Evolutionary conservation across 2,888 invertebrate genomes (phyloP).

Genomic region (Sarcophaga caerulescens): DNA sequence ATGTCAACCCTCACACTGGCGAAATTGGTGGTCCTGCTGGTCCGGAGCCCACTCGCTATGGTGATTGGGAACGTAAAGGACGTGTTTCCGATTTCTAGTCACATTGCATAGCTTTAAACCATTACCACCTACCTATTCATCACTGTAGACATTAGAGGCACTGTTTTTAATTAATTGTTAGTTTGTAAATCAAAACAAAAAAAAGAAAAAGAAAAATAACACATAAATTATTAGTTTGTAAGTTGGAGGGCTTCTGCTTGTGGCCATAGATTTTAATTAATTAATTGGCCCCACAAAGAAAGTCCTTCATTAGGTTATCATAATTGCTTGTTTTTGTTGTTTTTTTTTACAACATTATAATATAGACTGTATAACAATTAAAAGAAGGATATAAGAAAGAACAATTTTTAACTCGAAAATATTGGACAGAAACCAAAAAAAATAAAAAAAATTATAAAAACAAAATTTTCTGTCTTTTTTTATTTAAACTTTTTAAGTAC

Average conservation of each 20-base stretch:
- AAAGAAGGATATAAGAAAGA: background rate
- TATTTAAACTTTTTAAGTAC: background rate
- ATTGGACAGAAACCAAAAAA: conserved; percentile 6
- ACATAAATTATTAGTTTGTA: conserved; percentile 49
- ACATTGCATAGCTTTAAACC: conserved; percentile 16
- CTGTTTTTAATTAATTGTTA: conserved; percentile 51
- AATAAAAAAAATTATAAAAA: conserved; percentile 21
- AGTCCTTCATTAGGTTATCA: conserved; percentile 52
- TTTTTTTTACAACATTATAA: conserved; percentile 56
- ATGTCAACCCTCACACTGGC: conserved; percentile 95
- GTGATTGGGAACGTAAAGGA: conserved; percentile 99
- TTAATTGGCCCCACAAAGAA: background rate
- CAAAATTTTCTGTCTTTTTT: background rate
- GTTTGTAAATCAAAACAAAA: conserved; percentile 36
- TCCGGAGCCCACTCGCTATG: conserved; percentile 99
- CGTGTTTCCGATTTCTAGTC: conserved; percentile 95
- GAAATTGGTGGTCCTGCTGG: conserved; percentile 97
- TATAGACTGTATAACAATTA: conserved; percentile 38
- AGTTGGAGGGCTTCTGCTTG: conserved; percentile 49
- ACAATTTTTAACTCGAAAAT: conserved; percentile 6
- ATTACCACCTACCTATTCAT: background rate
- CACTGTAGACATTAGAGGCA: conserved; percentile 59
- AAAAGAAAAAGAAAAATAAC: conserved; percentile 4
- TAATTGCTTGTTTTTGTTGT: conserved; percentile 49
- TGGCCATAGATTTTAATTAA: conserved; percentile 3